A percentile compares a stretch with the other conserved stretches of the same genome.
Conservation (phyloP, 2,797 vertebrate genomes). For the Vipera ursinii region DNA sequence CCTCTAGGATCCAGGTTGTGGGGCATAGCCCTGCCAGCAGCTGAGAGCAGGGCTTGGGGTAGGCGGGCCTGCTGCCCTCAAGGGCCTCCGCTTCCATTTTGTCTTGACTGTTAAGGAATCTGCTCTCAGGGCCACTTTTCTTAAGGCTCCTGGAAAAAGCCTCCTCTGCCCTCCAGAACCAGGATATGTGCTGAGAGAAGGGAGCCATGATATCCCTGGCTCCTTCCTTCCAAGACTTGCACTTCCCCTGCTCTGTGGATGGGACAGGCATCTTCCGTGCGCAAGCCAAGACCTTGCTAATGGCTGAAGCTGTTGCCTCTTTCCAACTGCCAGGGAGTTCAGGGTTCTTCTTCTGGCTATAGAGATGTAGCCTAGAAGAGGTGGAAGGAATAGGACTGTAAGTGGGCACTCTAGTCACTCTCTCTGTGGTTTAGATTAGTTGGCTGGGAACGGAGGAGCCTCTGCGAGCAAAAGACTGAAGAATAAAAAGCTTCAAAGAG, state of each 20-base stretch:
- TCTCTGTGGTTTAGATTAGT: background rate
- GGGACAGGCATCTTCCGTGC: background rate
- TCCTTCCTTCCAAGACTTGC: background rate
- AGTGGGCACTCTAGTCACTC: background rate
- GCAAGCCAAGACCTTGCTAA: background rate
- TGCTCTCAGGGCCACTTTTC: background rate
- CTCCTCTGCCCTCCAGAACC: background rate
- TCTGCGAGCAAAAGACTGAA: background rate
- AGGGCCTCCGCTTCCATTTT: background rate
- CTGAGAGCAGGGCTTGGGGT: background rate
- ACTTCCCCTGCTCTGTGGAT: background rate
- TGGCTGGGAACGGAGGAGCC: background rate
- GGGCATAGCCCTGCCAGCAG: background rate
- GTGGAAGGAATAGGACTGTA: background rate
- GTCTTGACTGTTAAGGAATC: background rate
- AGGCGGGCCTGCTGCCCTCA: background rate
- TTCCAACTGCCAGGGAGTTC: constrained; percentile 23
- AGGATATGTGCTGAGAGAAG: background rate
- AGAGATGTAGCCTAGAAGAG: constrained; percentile 2
- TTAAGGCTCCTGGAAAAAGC: background rate
- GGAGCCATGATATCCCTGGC: background rate
- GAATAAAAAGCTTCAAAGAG: background rate
- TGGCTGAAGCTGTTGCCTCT: background rate
- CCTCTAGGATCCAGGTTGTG: background rate
- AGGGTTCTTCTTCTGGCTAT: constrained; percentile 30